These are phyloP conservation scores for Dicyrtomina minuta DNA, from an alignment of 2,888 invertebrate genomes.

Conservation along the genomic window DNA sequence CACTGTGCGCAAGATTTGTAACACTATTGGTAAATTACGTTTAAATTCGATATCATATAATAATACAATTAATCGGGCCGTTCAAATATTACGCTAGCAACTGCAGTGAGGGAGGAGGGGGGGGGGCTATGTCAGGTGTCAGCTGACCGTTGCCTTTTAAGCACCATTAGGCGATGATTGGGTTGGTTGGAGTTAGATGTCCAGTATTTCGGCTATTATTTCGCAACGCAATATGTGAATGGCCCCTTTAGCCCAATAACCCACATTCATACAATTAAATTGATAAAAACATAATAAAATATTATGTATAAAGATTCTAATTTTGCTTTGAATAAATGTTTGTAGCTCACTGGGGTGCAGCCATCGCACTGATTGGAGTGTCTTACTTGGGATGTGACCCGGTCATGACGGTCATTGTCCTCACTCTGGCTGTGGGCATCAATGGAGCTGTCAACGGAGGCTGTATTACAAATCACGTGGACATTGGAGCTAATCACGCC, in stretches of 20 bases:
- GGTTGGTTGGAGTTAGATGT: too few species aligned
- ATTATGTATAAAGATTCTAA: too few species aligned
- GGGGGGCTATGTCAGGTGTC: too few species aligned
- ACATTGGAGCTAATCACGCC: constrained; percentile 84
- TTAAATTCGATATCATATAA: too few species aligned
- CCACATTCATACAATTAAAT: background rate
- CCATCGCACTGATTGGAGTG: constrained; percentile 69
- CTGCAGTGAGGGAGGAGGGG: too few species aligned
- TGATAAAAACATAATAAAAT: background rate
- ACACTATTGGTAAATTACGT: constrained; percentile 44
- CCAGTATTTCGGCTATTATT: too few species aligned
- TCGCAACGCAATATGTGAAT: too few species aligned
- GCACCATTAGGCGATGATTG: too few species aligned
- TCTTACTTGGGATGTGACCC: constrained; percentile 83
- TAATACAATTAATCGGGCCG: too few species aligned
- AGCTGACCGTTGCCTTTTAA: too few species aligned
- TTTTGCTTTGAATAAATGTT: background rate
- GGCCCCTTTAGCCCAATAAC: background rate
- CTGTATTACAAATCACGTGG: constrained; percentile 82
- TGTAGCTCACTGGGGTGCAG: constrained; percentile 40
- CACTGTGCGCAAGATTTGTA: constrained; percentile 44
- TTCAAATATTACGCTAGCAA: too few species aligned
- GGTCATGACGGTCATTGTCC: constrained; percentile 71
- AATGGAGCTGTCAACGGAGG: constrained; percentile 64
- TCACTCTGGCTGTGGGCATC: constrained; percentile 79